Conservation (phyloP, 2,113 vertebrate genomes). For the Dromaius novaehollandiae region DNA sequence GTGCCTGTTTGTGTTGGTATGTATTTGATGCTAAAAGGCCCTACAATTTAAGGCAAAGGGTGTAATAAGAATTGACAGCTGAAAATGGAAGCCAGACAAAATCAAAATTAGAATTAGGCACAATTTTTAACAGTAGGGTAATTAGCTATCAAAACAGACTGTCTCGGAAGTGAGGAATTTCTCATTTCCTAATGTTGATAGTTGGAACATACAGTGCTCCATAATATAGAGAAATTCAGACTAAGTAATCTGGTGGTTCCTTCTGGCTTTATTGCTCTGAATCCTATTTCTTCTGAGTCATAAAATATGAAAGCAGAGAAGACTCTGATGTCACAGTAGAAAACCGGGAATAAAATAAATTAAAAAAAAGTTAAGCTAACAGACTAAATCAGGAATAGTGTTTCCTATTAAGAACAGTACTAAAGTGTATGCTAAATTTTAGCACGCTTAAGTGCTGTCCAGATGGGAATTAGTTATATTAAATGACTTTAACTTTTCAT, state of each 20-base stretch:
- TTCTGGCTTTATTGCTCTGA: neutral
- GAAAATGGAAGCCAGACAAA: neutral
- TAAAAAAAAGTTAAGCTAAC: neutral
- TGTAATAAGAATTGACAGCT: neutral
- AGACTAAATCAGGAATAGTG: neutral
- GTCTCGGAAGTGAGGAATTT: neutral
- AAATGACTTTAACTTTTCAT: neutral
- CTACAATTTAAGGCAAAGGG: neutral
- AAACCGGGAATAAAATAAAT: neutral
- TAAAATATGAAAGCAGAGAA: neutral
- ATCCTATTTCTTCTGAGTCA: neutral
- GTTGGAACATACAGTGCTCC: neutral
- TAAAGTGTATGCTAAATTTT: neutral
- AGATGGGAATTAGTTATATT: neutral
- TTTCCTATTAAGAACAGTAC: neutral
- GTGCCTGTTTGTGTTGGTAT: neutral
- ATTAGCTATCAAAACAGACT: neutral
- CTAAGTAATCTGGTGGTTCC: neutral
- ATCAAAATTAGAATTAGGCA: neutral
- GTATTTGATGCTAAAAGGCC: neutral
- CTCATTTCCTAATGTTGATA: neutral
- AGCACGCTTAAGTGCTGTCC: neutral
- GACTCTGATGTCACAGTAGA: neutral
- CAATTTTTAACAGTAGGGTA: neutral
- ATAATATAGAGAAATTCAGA: neutral